These are phyloP conservation scores for Erebia epiphron DNA, from an alignment of 2,888 invertebrate genomes.

Conservation along the genomic window DNA sequence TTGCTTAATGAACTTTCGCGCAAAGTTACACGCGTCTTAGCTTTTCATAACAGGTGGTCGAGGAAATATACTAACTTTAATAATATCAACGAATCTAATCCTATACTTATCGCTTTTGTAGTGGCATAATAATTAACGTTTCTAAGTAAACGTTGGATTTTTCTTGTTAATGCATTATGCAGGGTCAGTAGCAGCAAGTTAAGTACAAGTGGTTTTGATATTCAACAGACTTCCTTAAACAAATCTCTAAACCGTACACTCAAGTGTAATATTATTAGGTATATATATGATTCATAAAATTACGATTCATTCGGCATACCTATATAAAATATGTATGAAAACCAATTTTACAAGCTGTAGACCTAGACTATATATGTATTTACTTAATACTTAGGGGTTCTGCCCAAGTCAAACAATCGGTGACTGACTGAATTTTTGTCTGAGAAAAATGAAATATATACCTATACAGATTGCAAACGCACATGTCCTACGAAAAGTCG, in stretches of 20 bases:
- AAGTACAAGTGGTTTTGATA: background rate
- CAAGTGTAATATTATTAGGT: background rate
- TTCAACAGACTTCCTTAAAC: slow-evolving; percentile 10
- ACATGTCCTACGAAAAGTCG: no score
- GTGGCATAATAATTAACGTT: slow-evolving; percentile 26
- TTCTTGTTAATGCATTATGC: slow-evolving; percentile 31
- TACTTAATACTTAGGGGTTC: no score
- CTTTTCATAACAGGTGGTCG: slow-evolving; percentile 22
- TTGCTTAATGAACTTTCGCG: slow-evolving; percentile 9
- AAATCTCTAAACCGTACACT: background rate
- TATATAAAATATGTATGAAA: background rate
- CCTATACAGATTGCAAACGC: no score
- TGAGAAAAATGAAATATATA: no score
- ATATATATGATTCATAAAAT: no score
- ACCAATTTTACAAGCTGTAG: background rate
- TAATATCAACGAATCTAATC: slow-evolving; percentile 18
- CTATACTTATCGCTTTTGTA: slow-evolving; percentile 14
- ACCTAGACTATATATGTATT: no score
- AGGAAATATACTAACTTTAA: slow-evolving; percentile 13
- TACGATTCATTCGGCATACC: no score
- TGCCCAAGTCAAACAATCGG: no score
- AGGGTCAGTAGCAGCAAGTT: slow-evolving; percentile 3
- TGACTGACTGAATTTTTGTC: no score
- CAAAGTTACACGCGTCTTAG: slow-evolving; percentile 21
- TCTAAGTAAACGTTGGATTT: slow-evolving; percentile 18